Conservation (phyloP, 1,140 invertebrate genomes). For the Cylas formicarius region DNA sequence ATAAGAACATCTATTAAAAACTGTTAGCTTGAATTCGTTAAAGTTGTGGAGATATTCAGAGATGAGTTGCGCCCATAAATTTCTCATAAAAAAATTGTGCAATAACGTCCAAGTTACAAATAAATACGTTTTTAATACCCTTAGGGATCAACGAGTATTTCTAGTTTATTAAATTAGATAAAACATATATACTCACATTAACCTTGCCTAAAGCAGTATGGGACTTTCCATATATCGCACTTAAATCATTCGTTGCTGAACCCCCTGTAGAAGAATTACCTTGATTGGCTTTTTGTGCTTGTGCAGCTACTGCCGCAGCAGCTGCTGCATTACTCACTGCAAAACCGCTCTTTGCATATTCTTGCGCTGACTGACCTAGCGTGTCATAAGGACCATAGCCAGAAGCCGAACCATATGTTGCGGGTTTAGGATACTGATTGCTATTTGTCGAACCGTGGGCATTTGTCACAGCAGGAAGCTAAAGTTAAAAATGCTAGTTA, state of each 20-base stretch:
- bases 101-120: too few species aligned
- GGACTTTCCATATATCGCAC: conserved; percentile 64
- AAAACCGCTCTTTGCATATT: conserved; percentile 49
- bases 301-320: conserved; percentile 11
- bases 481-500: conserved; percentile 25
- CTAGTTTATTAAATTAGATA: too few species aligned
- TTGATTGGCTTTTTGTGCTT: conserved; percentile 51
- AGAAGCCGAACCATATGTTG: conserved; percentile 52
- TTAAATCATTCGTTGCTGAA: conserved; percentile 55
- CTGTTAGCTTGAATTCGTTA: too few species aligned
- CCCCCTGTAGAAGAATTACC: conserved; percentile 49
- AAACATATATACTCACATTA: conserved; percentile 49
- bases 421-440: conserved; percentile 57
- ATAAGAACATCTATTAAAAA: too few species aligned
- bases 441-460: conserved; percentile 50
- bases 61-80: too few species aligned
- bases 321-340: conserved; percentile 40
- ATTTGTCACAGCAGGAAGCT: conserved; percentile 58
- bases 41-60: neutral
- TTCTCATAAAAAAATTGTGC: too few species aligned
- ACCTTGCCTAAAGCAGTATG: conserved; percentile 68
- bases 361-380: conserved; percentile 47
- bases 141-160: too few species aligned
- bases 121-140: too few species aligned
- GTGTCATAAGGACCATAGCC: conserved; percentile 64